A percentile compares a stretch with the other conserved stretches of the same genome.
Evolutionary conservation across 2,888 invertebrate species (phyloP).

Genomic region (Escarpia spicata): DNA sequence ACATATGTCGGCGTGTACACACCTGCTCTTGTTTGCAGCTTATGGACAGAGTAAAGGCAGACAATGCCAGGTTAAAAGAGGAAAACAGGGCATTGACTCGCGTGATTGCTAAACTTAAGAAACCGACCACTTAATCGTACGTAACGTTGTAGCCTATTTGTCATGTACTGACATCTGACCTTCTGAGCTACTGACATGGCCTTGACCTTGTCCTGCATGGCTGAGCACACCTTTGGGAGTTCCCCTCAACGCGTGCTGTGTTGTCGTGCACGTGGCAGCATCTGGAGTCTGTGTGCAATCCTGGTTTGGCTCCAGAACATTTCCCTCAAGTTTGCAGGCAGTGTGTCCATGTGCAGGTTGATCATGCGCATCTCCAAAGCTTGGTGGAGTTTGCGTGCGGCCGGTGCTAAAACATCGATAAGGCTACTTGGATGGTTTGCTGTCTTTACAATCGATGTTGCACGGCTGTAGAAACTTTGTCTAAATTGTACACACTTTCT

Average conservation of each 20-base stretch:
- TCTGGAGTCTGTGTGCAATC: neutral
- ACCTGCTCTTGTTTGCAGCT: neutral
- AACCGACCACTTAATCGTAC: constrained; percentile 40
- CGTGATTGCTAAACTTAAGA: constrained; percentile 94
- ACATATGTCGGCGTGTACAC: neutral
- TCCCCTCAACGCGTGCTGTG: neutral
- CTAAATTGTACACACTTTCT: neutral
- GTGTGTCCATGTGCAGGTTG: neutral
- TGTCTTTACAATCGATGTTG: neutral
- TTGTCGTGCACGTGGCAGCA: neutral
- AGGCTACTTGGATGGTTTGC: neutral
- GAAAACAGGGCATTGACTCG: constrained; percentile 98
- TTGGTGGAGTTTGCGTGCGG: neutral
- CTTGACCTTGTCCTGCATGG: constrained; percentile 5
- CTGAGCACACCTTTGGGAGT: neutral
- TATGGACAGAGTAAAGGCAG: constrained; percentile 32
- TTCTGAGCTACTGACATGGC: neutral
- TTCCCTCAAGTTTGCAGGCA: neutral
- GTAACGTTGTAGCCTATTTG: neutral
- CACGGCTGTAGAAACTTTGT: neutral
- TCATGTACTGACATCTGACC: constrained; percentile 6
- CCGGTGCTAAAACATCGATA: neutral
- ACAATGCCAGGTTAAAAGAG: constrained; percentile 87
- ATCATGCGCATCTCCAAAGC: neutral
- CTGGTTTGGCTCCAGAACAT: neutral